Conservation (phyloP, 2,113 vertebrate species). For the Neoarius graeffei region DNA sequence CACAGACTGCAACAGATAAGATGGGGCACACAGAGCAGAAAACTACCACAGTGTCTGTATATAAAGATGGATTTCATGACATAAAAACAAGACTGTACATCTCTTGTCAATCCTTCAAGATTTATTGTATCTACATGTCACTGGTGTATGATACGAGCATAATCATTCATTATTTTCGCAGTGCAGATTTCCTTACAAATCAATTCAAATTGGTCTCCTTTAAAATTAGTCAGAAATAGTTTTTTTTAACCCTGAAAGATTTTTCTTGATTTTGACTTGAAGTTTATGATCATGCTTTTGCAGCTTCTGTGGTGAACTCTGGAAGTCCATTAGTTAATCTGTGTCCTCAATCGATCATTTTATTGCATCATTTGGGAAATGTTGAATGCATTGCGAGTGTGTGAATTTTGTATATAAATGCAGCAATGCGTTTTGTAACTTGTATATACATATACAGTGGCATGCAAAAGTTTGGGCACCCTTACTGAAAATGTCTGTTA, state of each 20-base stretch:
- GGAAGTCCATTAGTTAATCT: not conserved
- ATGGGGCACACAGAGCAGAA: not conserved
- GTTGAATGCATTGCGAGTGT: not conserved
- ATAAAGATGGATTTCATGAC: not conserved
- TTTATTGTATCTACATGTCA: not conserved
- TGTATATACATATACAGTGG: too few relatives aligned
- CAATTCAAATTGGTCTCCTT: not conserved
- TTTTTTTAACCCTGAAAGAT: not conserved
- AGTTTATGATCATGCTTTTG: not conserved
- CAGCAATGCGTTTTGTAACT: too few relatives aligned
- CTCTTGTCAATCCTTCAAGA: not conserved
- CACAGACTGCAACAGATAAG: not conserved
- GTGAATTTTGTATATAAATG: not conserved
- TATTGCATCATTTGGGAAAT: not conserved
- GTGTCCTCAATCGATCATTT: not conserved
- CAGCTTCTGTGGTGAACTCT: not conserved
- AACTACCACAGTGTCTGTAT: not conserved
- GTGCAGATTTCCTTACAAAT: not conserved
- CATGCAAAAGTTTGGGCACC: too few relatives aligned
- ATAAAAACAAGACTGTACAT: not conserved
- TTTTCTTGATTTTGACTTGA: not conserved
- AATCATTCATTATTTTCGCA: not conserved
- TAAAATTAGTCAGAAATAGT: not conserved
- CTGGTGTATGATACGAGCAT: not conserved
- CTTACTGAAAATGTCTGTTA: too few relatives aligned